These are phyloP conservation scores for Folsomia candida DNA, from an alignment of 2,888 invertebrate species.

Conservation along the genomic window DNA sequence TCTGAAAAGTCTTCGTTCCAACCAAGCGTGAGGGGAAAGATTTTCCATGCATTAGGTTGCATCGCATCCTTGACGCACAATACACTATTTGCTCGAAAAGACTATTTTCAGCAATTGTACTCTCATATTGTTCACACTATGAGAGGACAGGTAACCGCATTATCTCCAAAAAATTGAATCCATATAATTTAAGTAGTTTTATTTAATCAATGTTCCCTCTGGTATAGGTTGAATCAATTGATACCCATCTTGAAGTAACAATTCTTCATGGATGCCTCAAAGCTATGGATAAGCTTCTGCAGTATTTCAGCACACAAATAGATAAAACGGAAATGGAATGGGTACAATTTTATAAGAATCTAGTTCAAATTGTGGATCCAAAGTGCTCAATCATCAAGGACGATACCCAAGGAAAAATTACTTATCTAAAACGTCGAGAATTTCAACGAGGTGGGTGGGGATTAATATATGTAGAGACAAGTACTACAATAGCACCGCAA, in stretches of 20 bases:
- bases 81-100: slow-evolving; percentile 26
- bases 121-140: slow-evolving; percentile 28
- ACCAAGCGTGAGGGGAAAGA: slow-evolving; percentile 46
- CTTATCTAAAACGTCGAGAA: slow-evolving; percentile 47
- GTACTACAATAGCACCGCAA: background rate
- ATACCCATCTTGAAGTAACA: slow-evolving; percentile 42
- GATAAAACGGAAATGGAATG: slow-evolving; percentile 6
- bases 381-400: slow-evolving; percentile 38
- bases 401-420: slow-evolving; percentile 11
- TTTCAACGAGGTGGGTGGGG: slow-evolving; percentile 45
- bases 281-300: slow-evolving; percentile 38
- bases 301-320: slow-evolving; percentile 8
- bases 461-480: background rate
- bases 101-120: slow-evolving; percentile 30
- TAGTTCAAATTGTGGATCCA: slow-evolving; percentile 47
- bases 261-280: slow-evolving; percentile 44
- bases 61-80: slow-evolving; percentile 25
- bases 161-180: background rate
- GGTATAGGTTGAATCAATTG: slow-evolving; percentile 41
- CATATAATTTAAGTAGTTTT: slow-evolving; percentile 7
- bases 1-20: slow-evolving; percentile 39
- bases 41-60: slow-evolving; percentile 44
- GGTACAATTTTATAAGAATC: slow-evolving; percentile 36
- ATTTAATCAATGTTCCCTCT: background rate
- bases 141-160: slow-evolving; percentile 36